phyloP scores from a whole-genome alignment of 2,797 vertebrate species.

The Esox lucius region DNA sequence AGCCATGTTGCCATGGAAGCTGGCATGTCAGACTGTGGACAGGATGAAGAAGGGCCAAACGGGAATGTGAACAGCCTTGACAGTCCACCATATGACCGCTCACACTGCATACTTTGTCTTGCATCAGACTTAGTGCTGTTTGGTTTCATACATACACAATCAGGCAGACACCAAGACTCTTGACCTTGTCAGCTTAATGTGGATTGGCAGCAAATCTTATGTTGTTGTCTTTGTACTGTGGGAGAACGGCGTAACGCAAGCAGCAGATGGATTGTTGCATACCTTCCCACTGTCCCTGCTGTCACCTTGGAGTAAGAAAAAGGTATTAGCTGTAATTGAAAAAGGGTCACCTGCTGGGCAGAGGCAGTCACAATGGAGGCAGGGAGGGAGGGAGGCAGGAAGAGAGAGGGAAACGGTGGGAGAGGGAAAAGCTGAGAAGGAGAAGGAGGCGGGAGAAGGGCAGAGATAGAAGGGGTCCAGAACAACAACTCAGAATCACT shows the following conservation, averaged over 20 bases:
- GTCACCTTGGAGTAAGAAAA: slow-evolving; percentile 30
- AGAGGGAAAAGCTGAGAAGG: neutral
- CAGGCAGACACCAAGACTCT: neutral
- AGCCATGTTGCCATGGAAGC: slow-evolving; percentile 50
- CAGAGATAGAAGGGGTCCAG: neutral
- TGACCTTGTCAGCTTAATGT: slow-evolving; percentile 6
- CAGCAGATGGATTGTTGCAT: slow-evolving; percentile 29
- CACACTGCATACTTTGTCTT: neutral
- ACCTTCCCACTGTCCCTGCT: slow-evolving; percentile 24
- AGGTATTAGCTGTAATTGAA: slow-evolving; percentile 36
- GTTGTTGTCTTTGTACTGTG: neutral
- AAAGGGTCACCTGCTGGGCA: slow-evolving; percentile 30
- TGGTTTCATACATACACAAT: neutral
- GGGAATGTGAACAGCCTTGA: slow-evolving; percentile 8
- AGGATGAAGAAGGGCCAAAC: neutral
- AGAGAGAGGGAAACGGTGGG: neutral
- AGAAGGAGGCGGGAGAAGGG: too few relatives aligned
- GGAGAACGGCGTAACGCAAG: neutral
- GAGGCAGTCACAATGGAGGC: neutral
- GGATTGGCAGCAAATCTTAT: neutral
- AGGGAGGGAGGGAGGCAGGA: neutral
- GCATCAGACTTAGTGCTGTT: neutral
- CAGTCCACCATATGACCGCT: neutral
- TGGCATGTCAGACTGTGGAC: neutral
- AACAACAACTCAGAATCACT: neutral